Percentiles rank a stretch among this genome's conserved stretches.
Conservation (phyloP, 2,888 invertebrate species). For the Penaeus monodon region DNA sequence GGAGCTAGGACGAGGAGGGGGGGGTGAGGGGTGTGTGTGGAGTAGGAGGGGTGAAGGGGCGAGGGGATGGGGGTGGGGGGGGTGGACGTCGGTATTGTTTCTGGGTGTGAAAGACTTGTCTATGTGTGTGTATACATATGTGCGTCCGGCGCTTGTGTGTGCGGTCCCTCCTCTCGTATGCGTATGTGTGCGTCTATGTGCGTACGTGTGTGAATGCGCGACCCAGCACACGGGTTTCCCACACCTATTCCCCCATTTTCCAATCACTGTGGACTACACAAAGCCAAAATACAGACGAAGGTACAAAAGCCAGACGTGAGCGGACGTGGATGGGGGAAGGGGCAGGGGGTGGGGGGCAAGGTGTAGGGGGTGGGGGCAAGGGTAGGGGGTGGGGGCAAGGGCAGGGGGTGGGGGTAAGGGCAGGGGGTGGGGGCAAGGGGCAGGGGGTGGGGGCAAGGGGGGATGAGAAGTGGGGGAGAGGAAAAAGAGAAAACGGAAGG, state of each 20-base stretch:
- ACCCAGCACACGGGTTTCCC: constrained; percentile 2
- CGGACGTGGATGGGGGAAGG: neutral
- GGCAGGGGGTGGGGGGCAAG: neutral
- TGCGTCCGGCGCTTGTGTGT: neutral
- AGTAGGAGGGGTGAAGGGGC: no score
- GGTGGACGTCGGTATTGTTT: neutral
- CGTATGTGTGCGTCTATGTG: neutral
- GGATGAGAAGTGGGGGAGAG: neutral
- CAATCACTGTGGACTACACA: constrained; percentile 34
- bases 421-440: neutral
- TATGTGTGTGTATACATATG: neutral
- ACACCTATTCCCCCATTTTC: constrained; percentile 28
- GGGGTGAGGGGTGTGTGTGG: no score
- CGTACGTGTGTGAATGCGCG: constrained; percentile 13
- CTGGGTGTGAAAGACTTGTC: neutral
- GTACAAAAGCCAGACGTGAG: constrained; percentile 14
- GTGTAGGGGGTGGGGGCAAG: neutral
- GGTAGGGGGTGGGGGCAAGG: neutral
- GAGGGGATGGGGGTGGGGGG: neutral
- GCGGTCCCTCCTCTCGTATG: neutral
- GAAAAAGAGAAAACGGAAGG: neutral
- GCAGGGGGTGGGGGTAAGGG: neutral
- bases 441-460: neutral
- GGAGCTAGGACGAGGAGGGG: no score
- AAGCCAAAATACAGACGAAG: constrained; percentile 25